Evolutionary conservation across 23 tunicate genomes (phyloP), one percentile per base, ranked within the genome.

Genomic region (Aplidium turbinatum): DNA sequence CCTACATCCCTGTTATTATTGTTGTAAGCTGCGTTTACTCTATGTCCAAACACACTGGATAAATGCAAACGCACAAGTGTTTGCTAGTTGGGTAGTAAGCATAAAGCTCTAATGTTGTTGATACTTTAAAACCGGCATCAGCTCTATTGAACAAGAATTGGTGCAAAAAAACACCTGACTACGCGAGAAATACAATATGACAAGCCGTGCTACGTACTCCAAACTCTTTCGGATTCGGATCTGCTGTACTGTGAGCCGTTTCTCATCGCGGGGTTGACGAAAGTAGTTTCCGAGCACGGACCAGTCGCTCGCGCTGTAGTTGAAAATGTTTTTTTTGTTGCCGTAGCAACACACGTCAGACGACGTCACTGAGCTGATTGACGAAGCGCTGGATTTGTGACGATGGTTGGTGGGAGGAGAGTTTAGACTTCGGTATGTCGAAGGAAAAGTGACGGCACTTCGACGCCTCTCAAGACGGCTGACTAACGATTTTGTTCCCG

Each of bases 361-460:
- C 1, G 51, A 4, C 20, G 83, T 54, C 28, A 50, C 71, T 0
- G 96, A 70, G 47, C 61, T 38, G 16, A 54, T 29, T 21, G 79
- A 54, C 39, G 47, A 34, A 25, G 11, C 34, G 35, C 23, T 51
- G 73, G 47, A 65, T 61, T 34, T 51, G 50, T 19, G 35, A 47
- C 50, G 58, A 38, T 0, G 58, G 70, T n/a, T 75, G 27, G 27
- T 36, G 7, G 72, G 50, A 13, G n/a, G 38, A n/a, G 50, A 65
- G 16, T 61, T 62, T 4, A 91, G 74, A 2, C 70, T 78, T 36
- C 84, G 70, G 78, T 84, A 91, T 20, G 97, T 91, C 6, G 97
- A 91, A 32, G 82, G 89, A 60, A 78, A 91, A 11, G 97, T 91
- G 34, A 91, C 89, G 33, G 97, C 97, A 72, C 97, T 91, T 1